Percentiles rank a stretch among this genome's conserved stretches.
phyloP scores from a whole-genome alignment of 1,140 invertebrate species.

The Apis florea region DNA sequence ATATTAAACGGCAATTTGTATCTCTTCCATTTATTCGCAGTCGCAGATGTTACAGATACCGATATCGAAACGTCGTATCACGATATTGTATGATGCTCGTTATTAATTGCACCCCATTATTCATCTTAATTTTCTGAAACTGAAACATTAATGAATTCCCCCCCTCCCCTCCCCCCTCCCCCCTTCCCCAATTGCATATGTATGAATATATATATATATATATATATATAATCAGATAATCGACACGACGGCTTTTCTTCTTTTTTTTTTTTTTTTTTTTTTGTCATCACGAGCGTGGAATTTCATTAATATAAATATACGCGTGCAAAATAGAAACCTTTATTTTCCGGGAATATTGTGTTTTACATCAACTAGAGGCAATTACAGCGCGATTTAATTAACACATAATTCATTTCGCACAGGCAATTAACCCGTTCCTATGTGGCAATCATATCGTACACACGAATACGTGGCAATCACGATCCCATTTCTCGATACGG shows the following conservation, averaged over 20 bases:
- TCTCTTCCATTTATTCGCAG: neutral
- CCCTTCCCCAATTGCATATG: too few species aligned
- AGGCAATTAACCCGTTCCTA: neutral
- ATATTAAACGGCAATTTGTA: slow-evolving; percentile 35
- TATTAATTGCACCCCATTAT: slow-evolving; percentile 5
- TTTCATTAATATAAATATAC: slow-evolving; percentile 33
- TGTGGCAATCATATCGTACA: neutral
- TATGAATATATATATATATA: too few species aligned
- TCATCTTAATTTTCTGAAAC: slow-evolving; percentile 5
- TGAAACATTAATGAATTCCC: neutral
- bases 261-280: slow-evolving; percentile 6
- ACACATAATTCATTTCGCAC: slow-evolving; percentile 31
- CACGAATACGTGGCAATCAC: neutral
- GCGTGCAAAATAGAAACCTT: neutral
- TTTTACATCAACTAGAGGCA: neutral
- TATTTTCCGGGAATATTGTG: neutral
- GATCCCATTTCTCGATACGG: neutral
- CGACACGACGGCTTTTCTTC: slow-evolving; percentile 1
- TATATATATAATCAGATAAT: slow-evolving; percentile 39
- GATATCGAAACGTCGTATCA: neutral
- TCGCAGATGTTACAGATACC: slow-evolving; percentile 1
- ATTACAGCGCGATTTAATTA: slow-evolving; percentile 34
- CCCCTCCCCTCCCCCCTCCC: too few species aligned
- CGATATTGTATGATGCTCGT: too few species aligned
- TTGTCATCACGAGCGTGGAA: neutral